These are phyloP conservation scores for Luperina nickerlii DNA, from an alignment of 2,888 invertebrate species.

Conservation along the genomic window DNA sequence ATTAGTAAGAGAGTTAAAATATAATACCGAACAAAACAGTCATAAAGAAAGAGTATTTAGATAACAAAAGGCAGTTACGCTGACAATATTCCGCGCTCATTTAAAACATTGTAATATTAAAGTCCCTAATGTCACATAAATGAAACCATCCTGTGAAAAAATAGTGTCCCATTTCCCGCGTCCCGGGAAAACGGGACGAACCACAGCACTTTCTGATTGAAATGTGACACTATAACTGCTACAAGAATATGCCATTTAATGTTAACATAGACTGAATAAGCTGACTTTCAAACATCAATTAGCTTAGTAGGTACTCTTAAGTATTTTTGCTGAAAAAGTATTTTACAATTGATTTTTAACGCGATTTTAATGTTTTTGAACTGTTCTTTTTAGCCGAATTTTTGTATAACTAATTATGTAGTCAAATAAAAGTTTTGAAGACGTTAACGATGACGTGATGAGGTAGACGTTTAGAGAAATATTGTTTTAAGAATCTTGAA, in stretches of 20 bases:
- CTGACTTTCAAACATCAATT: conserved; percentile 36
- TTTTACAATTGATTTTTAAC: conserved; percentile 29
- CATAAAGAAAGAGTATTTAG: not conserved
- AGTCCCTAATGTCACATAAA: conserved; percentile 39
- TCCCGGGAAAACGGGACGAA: conserved; percentile 27
- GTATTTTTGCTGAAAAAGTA: conserved; percentile 5
- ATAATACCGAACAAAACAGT: not conserved
- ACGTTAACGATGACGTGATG: not conserved
- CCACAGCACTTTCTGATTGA: conserved; percentile 45
- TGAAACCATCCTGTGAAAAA: conserved; percentile 37
- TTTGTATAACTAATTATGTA: conserved; percentile 17
- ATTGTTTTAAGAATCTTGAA: conserved; percentile 8
- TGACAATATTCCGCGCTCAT: conserved; percentile 30
- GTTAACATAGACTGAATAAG: conserved; percentile 38
- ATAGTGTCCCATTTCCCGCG: conserved; percentile 43
- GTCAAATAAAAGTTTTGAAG: conserved; percentile 20
- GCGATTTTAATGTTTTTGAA: conserved; percentile 4
- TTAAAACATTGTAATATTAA: conserved; percentile 33
- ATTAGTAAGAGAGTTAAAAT: not conserved
- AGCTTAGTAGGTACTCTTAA: not conserved
- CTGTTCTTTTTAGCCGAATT: not conserved
- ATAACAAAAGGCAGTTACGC: not conserved
- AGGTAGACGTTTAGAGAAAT: not conserved
- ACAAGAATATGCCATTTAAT: conserved; percentile 60
- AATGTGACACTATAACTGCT: conserved; percentile 48